Base-by-base conservation (phyloP, 1,140 invertebrate genomes). In the Rhagoletis pomonella region DNA sequence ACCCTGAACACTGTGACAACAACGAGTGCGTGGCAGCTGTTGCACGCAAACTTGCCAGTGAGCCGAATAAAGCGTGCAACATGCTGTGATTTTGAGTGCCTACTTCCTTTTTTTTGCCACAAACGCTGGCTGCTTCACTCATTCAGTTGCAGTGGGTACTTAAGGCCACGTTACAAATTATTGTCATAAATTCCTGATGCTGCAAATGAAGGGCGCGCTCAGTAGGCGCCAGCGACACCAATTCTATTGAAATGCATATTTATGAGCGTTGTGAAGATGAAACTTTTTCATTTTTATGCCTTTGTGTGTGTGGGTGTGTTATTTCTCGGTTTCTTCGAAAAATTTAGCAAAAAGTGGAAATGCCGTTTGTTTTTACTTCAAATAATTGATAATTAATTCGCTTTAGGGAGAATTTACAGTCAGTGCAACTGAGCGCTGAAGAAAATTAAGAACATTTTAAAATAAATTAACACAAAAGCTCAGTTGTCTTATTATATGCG, bases 121-220 rank as follows among this genome's bases (percentile, higher is more conserved):
- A 29, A 6, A 47, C 17, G 17, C 4, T 3, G 47, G 9, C 5
- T 47, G 7, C n/a, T 47, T 81, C 1, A 1, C 73, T 29, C 47
- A 81, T 55, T 55, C 47, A 55, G 3, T 81, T 81, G 73, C 47
- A 55, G 7, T 73, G 47, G n/a, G 10, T 81, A 19, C 69, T 73
- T 73, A 73, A 50, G 44, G 44, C 44, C 69, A 47, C 73, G 47
- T 81, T 19, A 81, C 44, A 81, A 81, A 55, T 81, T 81, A 55
- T 81, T 81, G 55, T 55, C 73, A 81, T 81, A 81, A 81, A 81
- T 81, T 81, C 73, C 55, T 19, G 47, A 81, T 55, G 17, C 73
- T 81, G 73, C n/a, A 55, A 81, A 1, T 81, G 47, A 29, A 29
- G 42, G 39, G 3, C n/a, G 3, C 73, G 2, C 50, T 55, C 47